A percentile compares a stretch with the other conserved stretches of the same genome.
Evolutionary conservation across 1,140 invertebrate species (phyloP).

Genomic region (Saccostrea glomerata): DNA sequence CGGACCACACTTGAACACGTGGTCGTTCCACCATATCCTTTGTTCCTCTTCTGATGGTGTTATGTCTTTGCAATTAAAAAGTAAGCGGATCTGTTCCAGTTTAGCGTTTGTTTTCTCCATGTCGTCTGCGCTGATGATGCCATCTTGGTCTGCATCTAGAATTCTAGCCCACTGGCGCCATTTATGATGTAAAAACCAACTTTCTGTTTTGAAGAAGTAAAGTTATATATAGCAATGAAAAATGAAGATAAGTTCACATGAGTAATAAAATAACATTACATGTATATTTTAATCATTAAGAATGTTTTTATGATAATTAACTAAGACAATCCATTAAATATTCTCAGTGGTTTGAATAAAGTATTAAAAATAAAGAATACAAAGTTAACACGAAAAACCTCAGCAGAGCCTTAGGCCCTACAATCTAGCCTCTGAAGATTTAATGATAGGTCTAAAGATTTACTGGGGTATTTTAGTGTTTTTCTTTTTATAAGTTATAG

Average conservation of each 20-base stretch:
- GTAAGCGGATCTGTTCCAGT: slow-evolving; percentile 4
- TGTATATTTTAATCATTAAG: background rate
- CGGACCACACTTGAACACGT: slow-evolving; percentile 2
- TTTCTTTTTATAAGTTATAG: too few relatives aligned
- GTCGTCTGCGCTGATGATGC: slow-evolving; percentile 29
- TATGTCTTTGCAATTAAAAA: background rate
- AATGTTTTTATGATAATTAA: background rate
- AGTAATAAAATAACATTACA: background rate
- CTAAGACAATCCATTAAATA: background rate
- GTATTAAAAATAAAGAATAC: too few relatives aligned
- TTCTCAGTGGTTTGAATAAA: background rate
- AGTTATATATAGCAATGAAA: background rate
- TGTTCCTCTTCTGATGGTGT: background rate
- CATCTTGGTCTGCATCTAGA: slow-evolving; percentile 39
- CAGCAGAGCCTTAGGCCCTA: too few relatives aligned
- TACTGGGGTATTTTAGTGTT: too few relatives aligned
- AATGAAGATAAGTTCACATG: too few relatives aligned
- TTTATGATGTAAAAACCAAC: slow-evolving; percentile 6
- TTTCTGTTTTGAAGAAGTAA: background rate
- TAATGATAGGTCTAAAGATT: too few relatives aligned
- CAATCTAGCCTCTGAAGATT: too few relatives aligned
- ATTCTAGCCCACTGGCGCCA: background rate
- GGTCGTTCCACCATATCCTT: slow-evolving; percentile 29
- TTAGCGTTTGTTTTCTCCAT: slow-evolving; percentile 35
- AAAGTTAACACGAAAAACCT: too few relatives aligned